Conservation (phyloP, 92 coral and sea anemone species). For the Porites cylindrica region DNA sequence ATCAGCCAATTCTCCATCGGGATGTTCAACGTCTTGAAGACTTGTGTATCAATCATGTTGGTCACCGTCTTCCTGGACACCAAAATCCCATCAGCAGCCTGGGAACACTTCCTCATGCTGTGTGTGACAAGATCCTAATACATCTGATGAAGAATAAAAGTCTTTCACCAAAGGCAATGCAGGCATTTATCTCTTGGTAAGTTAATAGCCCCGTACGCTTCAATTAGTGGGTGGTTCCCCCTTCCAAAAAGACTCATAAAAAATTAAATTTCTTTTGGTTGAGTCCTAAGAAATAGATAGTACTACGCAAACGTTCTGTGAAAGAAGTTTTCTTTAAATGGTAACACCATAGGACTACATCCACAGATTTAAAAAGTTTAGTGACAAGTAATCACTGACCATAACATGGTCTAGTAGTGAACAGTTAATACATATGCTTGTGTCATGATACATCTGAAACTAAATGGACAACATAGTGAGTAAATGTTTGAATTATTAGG, state of each 20-base stretch:
- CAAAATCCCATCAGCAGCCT: slow-evolving; percentile 78
- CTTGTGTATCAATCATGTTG: slow-evolving; percentile 80
- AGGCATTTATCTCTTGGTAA: slow-evolving; percentile 87
- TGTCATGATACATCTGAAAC: too few species aligned
- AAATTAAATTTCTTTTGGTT: too few species aligned
- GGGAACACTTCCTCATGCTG: slow-evolving; percentile 78
- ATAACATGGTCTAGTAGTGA: too few species aligned
- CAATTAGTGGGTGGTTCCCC: not conserved
- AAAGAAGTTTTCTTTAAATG: too few species aligned
- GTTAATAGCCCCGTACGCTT: slow-evolving; percentile 5
- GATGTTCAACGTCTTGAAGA: slow-evolving; percentile 78
- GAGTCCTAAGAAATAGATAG: too few species aligned
- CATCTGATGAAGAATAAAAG: slow-evolving; percentile 85
- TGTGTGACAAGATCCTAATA: slow-evolving; percentile 86
- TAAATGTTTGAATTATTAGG: too few species aligned
- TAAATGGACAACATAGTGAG: too few species aligned
- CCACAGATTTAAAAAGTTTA: too few species aligned
- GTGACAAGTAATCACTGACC: too few species aligned
- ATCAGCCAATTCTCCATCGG: slow-evolving; percentile 69
- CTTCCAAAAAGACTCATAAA: not conserved
- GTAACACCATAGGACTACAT: too few species aligned
- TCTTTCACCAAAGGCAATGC: slow-evolving; percentile 82
- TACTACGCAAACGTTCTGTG: too few species aligned
- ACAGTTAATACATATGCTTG: too few species aligned
- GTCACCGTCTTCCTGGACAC: slow-evolving; percentile 86